Evolutionary conservation across 37 sponge, comb jelly and placozoan species (phyloP).

Genomic region (Aplysina aerophoba): DNA sequence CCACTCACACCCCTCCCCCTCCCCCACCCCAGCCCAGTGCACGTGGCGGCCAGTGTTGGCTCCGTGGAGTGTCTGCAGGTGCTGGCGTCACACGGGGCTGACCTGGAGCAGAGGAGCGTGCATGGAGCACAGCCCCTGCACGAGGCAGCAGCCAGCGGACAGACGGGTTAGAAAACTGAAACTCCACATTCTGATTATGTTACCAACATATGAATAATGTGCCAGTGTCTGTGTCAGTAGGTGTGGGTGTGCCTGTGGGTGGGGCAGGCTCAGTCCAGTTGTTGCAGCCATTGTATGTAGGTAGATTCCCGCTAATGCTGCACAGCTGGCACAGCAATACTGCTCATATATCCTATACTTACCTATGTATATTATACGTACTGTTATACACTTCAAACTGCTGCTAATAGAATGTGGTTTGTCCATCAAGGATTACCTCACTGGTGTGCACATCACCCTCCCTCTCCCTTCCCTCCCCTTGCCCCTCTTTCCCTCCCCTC

Average conservation of each 20-base stretch:
- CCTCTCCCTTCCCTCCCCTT: too few relatives aligned
- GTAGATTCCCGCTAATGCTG: too few relatives aligned
- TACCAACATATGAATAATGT: background rate
- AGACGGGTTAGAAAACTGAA: slow-evolving; percentile 37
- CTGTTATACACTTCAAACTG: too few relatives aligned
- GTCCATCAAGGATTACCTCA: too few relatives aligned
- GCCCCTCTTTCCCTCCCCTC: too few relatives aligned
- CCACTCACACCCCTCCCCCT: slow-evolving; percentile 12
- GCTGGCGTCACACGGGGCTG: slow-evolving; percentile 50
- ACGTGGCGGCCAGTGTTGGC: slow-evolving; percentile 65
- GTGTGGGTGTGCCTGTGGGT: background rate
- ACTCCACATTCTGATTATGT: too few relatives aligned
- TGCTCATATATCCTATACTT: too few relatives aligned
- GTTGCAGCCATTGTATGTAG: background rate
- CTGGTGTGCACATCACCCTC: too few relatives aligned
- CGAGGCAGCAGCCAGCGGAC: slow-evolving; percentile 79
- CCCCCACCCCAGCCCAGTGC: slow-evolving; percentile 43
- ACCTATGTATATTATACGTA: too few relatives aligned
- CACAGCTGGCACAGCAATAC: too few relatives aligned
- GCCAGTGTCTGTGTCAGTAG: background rate
- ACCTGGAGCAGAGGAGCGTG: slow-evolving; percentile 26
- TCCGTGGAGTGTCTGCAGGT: slow-evolving; percentile 51
- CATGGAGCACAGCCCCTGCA: slow-evolving; percentile 73
- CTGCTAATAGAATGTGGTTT: too few relatives aligned
- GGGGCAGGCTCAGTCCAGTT: background rate